Percentiles rank a stretch among this genome's conserved stretches.
Conservation (phyloP, 2,113 vertebrate species). For the Parus major region DNA sequence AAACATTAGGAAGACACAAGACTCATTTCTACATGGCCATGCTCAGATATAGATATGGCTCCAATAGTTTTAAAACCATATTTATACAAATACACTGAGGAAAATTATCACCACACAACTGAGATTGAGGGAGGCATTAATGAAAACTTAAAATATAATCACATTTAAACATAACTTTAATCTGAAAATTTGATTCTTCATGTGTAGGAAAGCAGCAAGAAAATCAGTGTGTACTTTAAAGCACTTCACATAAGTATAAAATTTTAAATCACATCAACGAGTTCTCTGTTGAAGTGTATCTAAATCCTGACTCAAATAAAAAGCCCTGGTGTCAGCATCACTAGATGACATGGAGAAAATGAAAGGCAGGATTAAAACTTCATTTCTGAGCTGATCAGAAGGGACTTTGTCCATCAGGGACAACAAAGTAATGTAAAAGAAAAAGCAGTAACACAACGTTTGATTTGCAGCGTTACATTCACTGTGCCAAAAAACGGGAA, state of each 20-base stretch:
- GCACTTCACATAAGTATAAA: background rate
- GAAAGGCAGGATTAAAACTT: background rate
- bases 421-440: background rate
- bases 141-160: background rate
- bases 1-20: background rate
- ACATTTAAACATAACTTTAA: background rate
- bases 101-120: background rate
- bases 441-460: background rate
- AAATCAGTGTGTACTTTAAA: background rate
- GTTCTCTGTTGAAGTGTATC: background rate
- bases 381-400: background rate
- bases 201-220: background rate
- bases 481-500: background rate
- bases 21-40: background rate
- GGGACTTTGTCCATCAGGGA: background rate
- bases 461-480: background rate
- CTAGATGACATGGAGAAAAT: background rate
- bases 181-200: background rate
- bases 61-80: background rate
- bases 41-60: background rate
- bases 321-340: background rate
- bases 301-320: background rate
- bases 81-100: fast-evolving
- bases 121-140: background rate
- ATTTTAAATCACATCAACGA: background rate